Evolutionary conservation across 2,113 vertebrate genomes (phyloP), one percentile per base, ranked within the genome.

Genomic region (Pampusana beccarii): DNA sequence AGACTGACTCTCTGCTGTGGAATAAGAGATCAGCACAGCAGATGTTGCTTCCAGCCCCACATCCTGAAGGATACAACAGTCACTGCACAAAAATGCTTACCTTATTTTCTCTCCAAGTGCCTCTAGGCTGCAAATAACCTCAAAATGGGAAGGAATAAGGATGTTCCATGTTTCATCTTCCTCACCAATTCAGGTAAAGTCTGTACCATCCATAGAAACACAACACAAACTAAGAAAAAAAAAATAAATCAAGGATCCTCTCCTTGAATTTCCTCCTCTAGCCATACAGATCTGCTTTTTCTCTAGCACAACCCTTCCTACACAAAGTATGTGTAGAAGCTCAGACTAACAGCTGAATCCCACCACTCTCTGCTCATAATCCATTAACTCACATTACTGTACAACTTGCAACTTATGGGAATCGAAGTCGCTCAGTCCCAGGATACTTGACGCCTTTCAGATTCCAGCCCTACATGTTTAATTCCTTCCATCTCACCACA

Each of bases 331-430:
- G 48, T 56, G 65, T 36, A 72, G 77, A 69, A 67, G 54, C 31
- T 89, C 54, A 57, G 48, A 46, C 44, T n/a, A 89, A 75, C 88
- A 95, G 95, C 90, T 95, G 93, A 93, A 72, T 65, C n/a, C 40
- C 31, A 21, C 64, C 74, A 67, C 82, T 64, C 83, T 62, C 61
- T 88, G 61, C 44, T 74, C 81, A 69, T 53, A 95, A 89, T 75
- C 80, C 83, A 64, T 60, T 78, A 94, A 95, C 86, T 94, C 88
- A 92, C 75, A 81, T 94, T 90, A 92, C 94, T 12, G 60, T 73
- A 15, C 69, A 73, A 62, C 65, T 94, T 81, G 61, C n/a, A 80
- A 21, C 83, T 67, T 74, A 79, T 66, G 50, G 62, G 70, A 87
- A 93, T 13, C 48, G 58, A 89, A 83, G 23, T 40, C 23, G 6